Base-by-base conservation (phyloP, 2,888 invertebrate species). In the Notocelia uddmanniana region DNA sequence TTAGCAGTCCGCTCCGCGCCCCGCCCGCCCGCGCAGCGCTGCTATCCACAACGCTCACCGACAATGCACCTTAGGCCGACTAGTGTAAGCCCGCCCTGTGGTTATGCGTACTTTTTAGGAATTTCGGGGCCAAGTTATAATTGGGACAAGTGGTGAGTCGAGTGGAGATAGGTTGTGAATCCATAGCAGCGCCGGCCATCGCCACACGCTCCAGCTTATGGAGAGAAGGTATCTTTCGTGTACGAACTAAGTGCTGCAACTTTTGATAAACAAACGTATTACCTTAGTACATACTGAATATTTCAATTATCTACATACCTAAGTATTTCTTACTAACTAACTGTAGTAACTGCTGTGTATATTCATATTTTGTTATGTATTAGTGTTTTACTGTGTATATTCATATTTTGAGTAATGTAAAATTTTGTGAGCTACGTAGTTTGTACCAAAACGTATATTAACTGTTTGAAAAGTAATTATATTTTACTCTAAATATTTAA, bases 1-100 rank as follows among this genome's bases (percentile, higher is more conserved):
- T 91, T 92, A 91, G 93, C 93, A 86, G 88, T 87, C 86, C 85
- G 82, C 76, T 54, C 79, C 80, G 74, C 80, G 75, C 79, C 80
- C 80, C 75, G 84, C 77, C 79, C 80, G 69, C 78, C 75, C 59
- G 77, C 45, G 45, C 45, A 45, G 45, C 1, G 6, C 45, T n/a
- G 45, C 45, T 45, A 45, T 45, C n/a, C 45, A 6, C 45, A 45
- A n/a, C 45, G 45, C 1, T 45, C n/a, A 45, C 45, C 15, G 15
- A 15, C 5, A 45, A 45, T 8, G n/a, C 45, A 45, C n/a, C 45
- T 6, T 45, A 45, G n/a, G 45, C 45, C n/a, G 45, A n/a, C 45
- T n/a, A 45, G 5, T 45, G 6, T 13, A 41, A 45, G n/a, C 6
- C 1, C 13, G n/a, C 5, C 45, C 45, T 45, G 6, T n/a, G 45